Evolutionary conservation across 2,888 invertebrate genomes (phyloP), one percentile per base, ranked within the genome.

Genomic region (Oligia fasciuncula): DNA sequence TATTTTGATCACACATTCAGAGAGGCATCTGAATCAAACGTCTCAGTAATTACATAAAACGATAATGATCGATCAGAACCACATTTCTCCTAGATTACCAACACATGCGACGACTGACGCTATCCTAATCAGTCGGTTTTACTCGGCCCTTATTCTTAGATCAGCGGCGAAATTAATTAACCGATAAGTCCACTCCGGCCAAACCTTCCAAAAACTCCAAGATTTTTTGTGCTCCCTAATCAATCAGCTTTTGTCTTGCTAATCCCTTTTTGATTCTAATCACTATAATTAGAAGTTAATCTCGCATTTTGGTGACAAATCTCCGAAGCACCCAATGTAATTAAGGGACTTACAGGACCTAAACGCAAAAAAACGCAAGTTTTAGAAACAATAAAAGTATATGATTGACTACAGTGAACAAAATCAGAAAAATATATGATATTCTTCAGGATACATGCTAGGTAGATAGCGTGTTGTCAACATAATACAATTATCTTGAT

Each of bases 151-250:
- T 67, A 78, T 74, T 76, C 60, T 66, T 49, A 79, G 57, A 85
- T 84, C 71, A 79, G 71, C 14, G 62, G 23, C 71, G 40, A 87
- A 85, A 85, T 87, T 87, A 87, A 85, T 87, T 84, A 85, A 74
- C 19, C 60, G 67, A 70, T 87, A 87, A 84, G 60, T 65, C 63
- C n/a, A 72, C 46, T 73, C 8, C 19, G 29, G 11, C 40, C 51
- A 69, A 43, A 60, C 63, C 63, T 54, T 73, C 70, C 57, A 77
- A 76, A 78, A 76, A 76, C 76, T 72, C 43, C 0, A 13, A 68
- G 29, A 76, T 73, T 76, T 85, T 85, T 87, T 85, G 68, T 62
- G 11, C 9, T 51, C 69, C 51, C n/a, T 66, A 84, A 85, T 87
- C 85, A 85, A 85, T 85, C 85, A 85, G 84, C 84, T 84, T 87